phyloP scores from a whole-genome alignment of 1,140 invertebrate genomes.

The Melipona quadrifasciata region DNA sequence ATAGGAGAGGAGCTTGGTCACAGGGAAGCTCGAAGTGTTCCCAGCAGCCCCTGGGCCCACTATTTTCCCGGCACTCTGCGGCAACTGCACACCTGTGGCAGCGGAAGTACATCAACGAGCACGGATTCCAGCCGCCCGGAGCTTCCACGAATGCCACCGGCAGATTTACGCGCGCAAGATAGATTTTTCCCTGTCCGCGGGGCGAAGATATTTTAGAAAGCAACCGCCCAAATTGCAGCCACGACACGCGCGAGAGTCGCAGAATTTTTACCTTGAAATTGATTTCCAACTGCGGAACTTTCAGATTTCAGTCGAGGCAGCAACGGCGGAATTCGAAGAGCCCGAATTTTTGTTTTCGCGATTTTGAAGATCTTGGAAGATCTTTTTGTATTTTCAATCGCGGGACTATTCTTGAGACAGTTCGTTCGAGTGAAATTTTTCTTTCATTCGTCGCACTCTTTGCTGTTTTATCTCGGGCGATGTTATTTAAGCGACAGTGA shows the following conservation, averaged over 20 bases:
- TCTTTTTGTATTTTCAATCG: too few relatives aligned
- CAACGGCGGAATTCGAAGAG: background rate
- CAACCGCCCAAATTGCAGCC: background rate
- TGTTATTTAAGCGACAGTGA: too few relatives aligned
- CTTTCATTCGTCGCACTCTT: too few relatives aligned
- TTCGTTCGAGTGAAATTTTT: too few relatives aligned
- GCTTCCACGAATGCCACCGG: background rate
- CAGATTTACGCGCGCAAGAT: background rate
- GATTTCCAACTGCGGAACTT: background rate
- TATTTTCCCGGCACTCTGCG: background rate
- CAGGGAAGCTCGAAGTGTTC: background rate
- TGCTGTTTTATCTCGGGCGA: too few relatives aligned
- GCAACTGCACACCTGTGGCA: constrained; percentile 11
- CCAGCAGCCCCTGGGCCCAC: background rate
- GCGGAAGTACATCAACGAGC: constrained; percentile 1
- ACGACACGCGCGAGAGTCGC: background rate
- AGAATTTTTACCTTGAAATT: background rate
- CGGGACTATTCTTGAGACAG: too few relatives aligned
- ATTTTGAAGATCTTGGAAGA: too few relatives aligned
- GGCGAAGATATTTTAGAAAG: background rate
- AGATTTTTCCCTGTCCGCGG: background rate
- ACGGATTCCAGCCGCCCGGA: background rate
- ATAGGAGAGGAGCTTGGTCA: background rate
- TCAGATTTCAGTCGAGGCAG: background rate
- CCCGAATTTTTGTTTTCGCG: background rate